These are phyloP conservation scores for Chironomus tepperi DNA, from an alignment of 1,140 invertebrate genomes.

Conservation along the genomic window DNA sequence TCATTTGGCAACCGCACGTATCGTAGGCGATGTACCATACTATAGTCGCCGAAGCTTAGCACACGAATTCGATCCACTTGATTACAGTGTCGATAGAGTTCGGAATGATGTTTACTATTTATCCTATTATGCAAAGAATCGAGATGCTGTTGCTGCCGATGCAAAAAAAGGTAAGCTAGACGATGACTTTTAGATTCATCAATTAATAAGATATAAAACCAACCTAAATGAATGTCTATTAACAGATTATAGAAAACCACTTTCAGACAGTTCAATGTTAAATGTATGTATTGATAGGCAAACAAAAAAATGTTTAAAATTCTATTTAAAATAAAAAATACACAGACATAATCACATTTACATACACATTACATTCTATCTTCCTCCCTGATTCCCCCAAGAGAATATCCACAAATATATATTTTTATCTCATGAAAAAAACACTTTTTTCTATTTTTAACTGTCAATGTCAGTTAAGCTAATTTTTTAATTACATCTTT, in stretches of 20 bases:
- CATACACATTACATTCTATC: too few species aligned
- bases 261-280: neutral
- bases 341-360: too few species aligned
- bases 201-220: neutral
- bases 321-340: too few species aligned
- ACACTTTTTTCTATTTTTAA: too few species aligned
- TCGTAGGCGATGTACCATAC: conserved; percentile 65
- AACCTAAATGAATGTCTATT: neutral
- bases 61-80: conserved; percentile 36
- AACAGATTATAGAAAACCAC: neutral
- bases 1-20: conserved; percentile 66
- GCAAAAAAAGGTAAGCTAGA: conserved; percentile 29
- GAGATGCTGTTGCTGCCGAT: conserved; percentile 43
- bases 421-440: too few species aligned
- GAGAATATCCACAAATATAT: too few species aligned
- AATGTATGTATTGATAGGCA: neutral
- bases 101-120: conserved; percentile 64
- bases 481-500: too few species aligned
- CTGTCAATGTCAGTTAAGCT: too few species aligned
- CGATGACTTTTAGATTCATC: neutral
- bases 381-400: too few species aligned
- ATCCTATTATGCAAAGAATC: conserved; percentile 66
- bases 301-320: too few species aligned
- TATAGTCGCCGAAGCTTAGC: conserved; percentile 59
- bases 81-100: conserved; percentile 39